Base-by-base conservation (phyloP, 2,113 vertebrate genomes). In the Tylochromis polylepis region DNA sequence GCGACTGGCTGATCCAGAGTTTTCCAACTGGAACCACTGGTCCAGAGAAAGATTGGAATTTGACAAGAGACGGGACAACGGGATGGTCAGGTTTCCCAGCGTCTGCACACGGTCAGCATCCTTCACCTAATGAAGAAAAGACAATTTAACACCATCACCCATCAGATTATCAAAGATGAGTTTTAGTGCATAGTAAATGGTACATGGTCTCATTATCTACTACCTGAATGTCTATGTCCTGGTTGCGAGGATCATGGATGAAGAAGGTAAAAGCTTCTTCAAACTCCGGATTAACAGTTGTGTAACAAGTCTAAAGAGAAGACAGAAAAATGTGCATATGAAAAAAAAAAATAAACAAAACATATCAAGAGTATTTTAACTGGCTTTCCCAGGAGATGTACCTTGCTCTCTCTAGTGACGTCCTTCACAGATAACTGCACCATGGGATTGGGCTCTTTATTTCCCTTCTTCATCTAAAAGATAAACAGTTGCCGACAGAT, bases 241-340 rank as follows among this genome's bases (percentile, higher is more conserved):
- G 96, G 58, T 94, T 96, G n/a, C 38, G 92, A 11, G 97, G 98
- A 92, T 98, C 95, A 43, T 97, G 97, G 83, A 99, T 96, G 91
- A 98, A 99, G 93, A 99, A 99, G 7, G 96, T 97, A 87, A 99
- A 98, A 5, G 98, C 97, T 8, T 97, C 97, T 36, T 97, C 97
- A 97, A 98, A 99, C 22, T 96, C 86, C 0, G 98, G 98, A 87
- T 95, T 91, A 51, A 95, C 87, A 0, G 95, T 97, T 51, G 94
- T 96, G 62, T 96, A 97, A 89, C 96, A 94, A 2, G 96, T 96
- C 98, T 98, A 82, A 55, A 84, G 16, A 24, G 1, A 29, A 51
- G 20, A 87, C 36, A 3, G 57, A 77, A 88, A 10, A 75, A 4
- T 14, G 60, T n/a, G 5, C 14, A 70, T 38, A 36, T 62, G 2